Conservation (phyloP, 2,113 vertebrate species). For the Amphiprion percula region DNA sequence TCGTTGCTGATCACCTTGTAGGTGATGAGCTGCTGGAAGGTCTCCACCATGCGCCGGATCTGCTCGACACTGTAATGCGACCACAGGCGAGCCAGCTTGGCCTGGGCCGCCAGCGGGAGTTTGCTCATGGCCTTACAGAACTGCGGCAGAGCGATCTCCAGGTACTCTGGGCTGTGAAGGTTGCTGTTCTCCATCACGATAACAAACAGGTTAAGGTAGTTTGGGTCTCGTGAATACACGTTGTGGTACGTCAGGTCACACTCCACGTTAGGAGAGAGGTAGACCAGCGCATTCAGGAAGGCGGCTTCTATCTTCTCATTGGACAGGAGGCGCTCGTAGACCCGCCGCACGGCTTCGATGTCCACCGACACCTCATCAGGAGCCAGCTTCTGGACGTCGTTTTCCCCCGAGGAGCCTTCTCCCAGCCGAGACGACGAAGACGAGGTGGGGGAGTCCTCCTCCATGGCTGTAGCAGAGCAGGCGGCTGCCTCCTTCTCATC, state of each 20-base stretch:
- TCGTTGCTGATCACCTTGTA: conserved; percentile 99
- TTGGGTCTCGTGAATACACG: conserved; percentile 94
- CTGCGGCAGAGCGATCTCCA: conserved; percentile 96
- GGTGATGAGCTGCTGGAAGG: conserved; percentile 98
- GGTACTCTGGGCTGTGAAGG: conserved; percentile 98
- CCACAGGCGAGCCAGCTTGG: conserved; percentile 94
- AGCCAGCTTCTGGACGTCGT: conserved; percentile 89
- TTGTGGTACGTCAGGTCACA: conserved; percentile 99
- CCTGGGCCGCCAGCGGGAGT: conserved; percentile 94
- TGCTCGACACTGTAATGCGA: conserved; percentile 92
- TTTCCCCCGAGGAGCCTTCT: conserved; percentile 88
- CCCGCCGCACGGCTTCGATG: conserved; percentile 94
- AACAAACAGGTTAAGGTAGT: conserved; percentile 98
- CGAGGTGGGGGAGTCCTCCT: conserved; percentile 90
- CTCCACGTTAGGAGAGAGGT: conserved; percentile 97
- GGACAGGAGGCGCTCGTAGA: conserved; percentile 93
- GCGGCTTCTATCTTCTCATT: conserved; percentile 98
- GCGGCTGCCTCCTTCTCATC: conserved; percentile 94
- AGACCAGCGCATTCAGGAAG: conserved; percentile 98
- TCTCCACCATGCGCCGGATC: conserved; percentile 97
- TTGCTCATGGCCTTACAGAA: conserved; percentile 99
- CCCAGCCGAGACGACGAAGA: conserved; percentile 81
- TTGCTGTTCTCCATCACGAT: conserved; percentile 99
- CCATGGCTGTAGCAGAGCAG: conserved; percentile 90
- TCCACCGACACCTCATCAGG: conserved; percentile 96